These are phyloP conservation scores for Esperia sulphurella DNA, from an alignment of 2,888 invertebrate species.

Conservation along the genomic window DNA sequence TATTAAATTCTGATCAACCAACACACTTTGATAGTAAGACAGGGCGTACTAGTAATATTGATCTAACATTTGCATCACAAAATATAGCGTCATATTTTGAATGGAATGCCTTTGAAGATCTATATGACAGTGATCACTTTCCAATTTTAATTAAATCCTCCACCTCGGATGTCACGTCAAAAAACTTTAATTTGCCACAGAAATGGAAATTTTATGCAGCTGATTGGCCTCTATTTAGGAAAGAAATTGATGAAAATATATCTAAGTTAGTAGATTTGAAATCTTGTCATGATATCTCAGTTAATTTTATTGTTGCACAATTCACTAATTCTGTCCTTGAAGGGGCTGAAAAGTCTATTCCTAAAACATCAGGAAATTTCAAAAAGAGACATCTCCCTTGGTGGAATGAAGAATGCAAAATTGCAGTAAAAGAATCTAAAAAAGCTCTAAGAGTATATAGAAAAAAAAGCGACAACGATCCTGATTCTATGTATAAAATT, in stretches of 20 bases:
- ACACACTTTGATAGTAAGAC: slow-evolving; percentile 12
- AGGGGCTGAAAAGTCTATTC: no score
- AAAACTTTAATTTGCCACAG: background rate
- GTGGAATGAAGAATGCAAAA: slow-evolving; percentile 7
- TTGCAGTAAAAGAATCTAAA: slow-evolving; percentile 6
- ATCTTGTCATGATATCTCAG: background rate
- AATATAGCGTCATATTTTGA: slow-evolving; percentile 17
- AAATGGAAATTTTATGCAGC: slow-evolving; percentile 9
- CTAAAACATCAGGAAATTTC: background rate
- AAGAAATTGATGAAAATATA: slow-evolving; percentile 6
- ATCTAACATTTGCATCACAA: slow-evolving; percentile 15
- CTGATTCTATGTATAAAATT: no score
- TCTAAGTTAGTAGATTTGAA: background rate
- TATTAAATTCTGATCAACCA: slow-evolving; percentile 11
- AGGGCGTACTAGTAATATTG: slow-evolving; percentile 11
- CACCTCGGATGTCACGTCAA: background rate
- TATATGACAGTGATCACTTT: slow-evolving; percentile 17
- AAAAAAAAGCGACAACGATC: background rate
- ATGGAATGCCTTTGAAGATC: slow-evolving; percentile 17
- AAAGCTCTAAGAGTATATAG: slow-evolving; percentile 3
- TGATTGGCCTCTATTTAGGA: slow-evolving; percentile 2
- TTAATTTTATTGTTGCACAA: background rate
- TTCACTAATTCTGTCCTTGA: no score
- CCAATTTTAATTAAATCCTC: slow-evolving; percentile 9
- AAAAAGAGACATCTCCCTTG: background rate